Evolutionary conservation across 2,797 vertebrate genomes (phyloP).

Genomic region (Balearica regulorum): DNA sequence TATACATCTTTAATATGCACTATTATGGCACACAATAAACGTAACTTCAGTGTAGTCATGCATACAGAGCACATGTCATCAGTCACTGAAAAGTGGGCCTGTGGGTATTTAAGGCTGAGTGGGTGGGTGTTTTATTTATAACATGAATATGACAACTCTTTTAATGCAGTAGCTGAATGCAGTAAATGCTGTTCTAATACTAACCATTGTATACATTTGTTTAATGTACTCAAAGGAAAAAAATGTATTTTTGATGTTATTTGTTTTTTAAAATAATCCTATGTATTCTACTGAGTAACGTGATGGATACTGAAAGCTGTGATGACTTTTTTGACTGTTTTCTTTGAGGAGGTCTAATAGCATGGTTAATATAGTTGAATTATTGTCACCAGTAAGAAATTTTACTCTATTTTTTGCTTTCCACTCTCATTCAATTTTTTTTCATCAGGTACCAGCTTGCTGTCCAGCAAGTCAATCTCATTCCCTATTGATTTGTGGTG

Average conservation of each 20-base stretch:
- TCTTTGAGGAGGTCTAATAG: neutral
- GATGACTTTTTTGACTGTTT: neutral
- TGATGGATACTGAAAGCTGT: neutral
- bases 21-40: neutral
- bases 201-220: neutral
- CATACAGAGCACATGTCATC: neutral
- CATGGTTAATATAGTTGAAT: neutral
- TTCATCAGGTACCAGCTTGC: neutral
- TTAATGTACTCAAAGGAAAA: neutral
- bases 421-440: neutral
- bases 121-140: conserved; percentile 48
- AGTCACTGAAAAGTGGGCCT: conserved; percentile 7
- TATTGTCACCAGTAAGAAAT: neutral
- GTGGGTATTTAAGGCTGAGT: conserved; percentile 39
- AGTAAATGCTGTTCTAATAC: neutral
- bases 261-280: neutral
- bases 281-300: neutral
- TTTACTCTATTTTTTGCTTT: neutral
- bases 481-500: neutral
- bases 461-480: neutral
- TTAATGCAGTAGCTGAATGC: neutral
- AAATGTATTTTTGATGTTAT: neutral
- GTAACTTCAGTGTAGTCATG: neutral
- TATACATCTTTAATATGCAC: conserved; percentile 30
- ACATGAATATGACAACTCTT: conserved; percentile 10